Conservation (phyloP, 2,113 vertebrate genomes). For the Embiotoca jacksoni region DNA sequence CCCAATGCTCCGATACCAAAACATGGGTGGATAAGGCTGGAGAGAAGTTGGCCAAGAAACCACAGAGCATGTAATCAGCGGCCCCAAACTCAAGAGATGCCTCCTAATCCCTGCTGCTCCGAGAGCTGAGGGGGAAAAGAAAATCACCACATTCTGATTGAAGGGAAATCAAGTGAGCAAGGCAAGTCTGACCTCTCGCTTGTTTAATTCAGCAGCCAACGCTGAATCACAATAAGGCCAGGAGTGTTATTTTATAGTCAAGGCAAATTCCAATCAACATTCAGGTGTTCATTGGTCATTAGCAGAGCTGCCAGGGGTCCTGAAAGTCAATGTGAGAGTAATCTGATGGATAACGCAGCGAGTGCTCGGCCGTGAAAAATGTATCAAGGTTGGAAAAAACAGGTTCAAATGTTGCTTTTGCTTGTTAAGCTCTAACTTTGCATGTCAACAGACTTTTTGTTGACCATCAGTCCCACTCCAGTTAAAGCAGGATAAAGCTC, state of each 20-base stretch:
- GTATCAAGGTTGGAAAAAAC: background rate
- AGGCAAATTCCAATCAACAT: background rate
- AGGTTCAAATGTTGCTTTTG: background rate
- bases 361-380: background rate
- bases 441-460: conserved; percentile 2
- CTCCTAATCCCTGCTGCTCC: conserved; percentile 55
- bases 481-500: conserved; percentile 25
- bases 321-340: background rate
- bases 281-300: background rate
- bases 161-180: conserved; percentile 6
- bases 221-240: conserved; percentile 13
- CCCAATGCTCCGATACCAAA: conserved; percentile 36
- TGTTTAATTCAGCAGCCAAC: conserved; percentile 13
- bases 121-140: conserved; percentile 31
- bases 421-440: conserved; percentile 1
- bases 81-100: conserved; percentile 28
- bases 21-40: conserved; percentile 28
- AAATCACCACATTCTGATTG: conserved; percentile 31
- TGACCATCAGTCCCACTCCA: background rate
- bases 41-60: conserved; percentile 14
- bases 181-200: conserved; percentile 11
- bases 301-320: background rate
- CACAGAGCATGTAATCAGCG: conserved; percentile 36
- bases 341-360: background rate
- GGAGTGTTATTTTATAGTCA: background rate